These are phyloP conservation scores for Echeneis naucrates DNA, from an alignment of 2,797 vertebrate species.

Conservation along the genomic window DNA sequence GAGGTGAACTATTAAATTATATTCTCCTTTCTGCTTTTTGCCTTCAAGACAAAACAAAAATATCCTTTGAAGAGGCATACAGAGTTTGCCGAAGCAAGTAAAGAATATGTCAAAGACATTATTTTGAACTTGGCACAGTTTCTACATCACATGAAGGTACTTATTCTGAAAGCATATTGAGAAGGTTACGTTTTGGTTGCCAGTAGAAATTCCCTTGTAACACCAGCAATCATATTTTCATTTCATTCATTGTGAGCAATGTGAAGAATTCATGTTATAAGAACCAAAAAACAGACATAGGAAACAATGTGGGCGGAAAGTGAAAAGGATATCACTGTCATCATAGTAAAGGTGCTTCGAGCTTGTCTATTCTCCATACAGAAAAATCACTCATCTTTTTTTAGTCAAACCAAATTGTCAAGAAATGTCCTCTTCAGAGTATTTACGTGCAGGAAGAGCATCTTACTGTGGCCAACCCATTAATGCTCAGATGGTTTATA, in stretches of 20 bases:
- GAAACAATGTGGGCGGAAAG: background rate
- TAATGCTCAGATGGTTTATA: background rate
- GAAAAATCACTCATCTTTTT: background rate
- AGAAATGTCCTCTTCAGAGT: background rate
- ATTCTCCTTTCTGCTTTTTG: constrained; percentile 3
- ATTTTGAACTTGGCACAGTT: background rate
- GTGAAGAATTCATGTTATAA: background rate
- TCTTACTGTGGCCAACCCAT: background rate
- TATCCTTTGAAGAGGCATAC: constrained; percentile 12
- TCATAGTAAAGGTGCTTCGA: too few species aligned
- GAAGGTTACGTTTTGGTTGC: background rate
- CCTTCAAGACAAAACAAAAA: background rate
- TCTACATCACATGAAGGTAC: background rate
- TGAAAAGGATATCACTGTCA: background rate
- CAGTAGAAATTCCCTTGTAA: background rate
- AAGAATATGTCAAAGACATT: constrained; percentile 4
- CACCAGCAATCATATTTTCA: background rate
- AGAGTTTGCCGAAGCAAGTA: constrained; percentile 15
- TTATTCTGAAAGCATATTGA: background rate
- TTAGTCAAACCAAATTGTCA: background rate
- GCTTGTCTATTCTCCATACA: too few species aligned
- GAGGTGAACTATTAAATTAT: background rate
- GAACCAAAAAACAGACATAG: background rate
- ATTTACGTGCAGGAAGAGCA: background rate
- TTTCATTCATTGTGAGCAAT: background rate